A percentile compares a stretch with the other conserved stretches of the same genome.
These are phyloP conservation scores for Notamacropus eugenii DNA, from an alignment of 2,797 vertebrate genomes.

Conservation along the genomic window DNA sequence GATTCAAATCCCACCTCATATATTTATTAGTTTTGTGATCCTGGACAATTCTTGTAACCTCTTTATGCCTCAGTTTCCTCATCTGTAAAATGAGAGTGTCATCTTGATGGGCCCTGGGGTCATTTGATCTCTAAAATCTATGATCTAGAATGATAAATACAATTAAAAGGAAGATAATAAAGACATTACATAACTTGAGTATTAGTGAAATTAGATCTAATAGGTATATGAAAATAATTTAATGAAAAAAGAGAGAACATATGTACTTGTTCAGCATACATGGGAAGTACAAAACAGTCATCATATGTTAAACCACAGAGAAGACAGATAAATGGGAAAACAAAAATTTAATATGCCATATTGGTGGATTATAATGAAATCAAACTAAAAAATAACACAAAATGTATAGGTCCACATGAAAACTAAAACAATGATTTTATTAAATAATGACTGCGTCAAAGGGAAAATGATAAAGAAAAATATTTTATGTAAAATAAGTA, in stretches of 20 bases:
- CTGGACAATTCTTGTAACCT: background rate
- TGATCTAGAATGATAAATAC: background rate
- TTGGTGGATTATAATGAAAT: background rate
- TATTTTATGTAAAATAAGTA: background rate
- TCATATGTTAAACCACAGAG: background rate
- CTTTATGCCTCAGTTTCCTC: background rate
- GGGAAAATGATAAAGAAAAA: background rate
- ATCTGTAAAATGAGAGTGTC: background rate
- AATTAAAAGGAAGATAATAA: background rate
- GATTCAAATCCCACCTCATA: background rate
- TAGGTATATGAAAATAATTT: background rate
- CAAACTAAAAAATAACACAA: background rate
- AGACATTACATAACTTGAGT: background rate
- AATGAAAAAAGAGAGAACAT: background rate
- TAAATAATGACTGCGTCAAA: background rate
- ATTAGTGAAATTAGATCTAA: background rate
- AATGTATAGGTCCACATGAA: background rate
- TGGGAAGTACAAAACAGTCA: background rate
- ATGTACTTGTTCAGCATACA: background rate
- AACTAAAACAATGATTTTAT: background rate
- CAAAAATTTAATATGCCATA: background rate
- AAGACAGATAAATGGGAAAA: background rate
- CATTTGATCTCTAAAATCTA: background rate
- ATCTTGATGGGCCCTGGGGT: background rate
- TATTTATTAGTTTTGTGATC: background rate